Percentiles rank a stretch among this genome's conserved stretches.
Evolutionary conservation across 2,113 vertebrate species (phyloP).

Genomic region (Lamprologus ornatipinnis): DNA sequence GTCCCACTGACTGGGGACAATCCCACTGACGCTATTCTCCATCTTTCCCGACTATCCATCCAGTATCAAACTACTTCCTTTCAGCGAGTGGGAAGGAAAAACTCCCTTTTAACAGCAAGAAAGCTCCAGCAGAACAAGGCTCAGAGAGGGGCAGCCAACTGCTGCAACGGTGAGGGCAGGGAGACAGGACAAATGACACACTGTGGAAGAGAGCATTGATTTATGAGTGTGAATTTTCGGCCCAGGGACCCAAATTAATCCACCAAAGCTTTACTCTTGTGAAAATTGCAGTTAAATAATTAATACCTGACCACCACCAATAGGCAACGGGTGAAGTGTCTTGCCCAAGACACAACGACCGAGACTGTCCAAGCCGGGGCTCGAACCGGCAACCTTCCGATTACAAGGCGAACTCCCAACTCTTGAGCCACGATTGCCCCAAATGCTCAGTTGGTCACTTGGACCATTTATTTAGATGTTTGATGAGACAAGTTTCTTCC

Average conservation of each 20-base stretch:
- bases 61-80: background rate
- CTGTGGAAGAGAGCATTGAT: too few species aligned
- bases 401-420: too few species aligned
- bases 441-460: background rate
- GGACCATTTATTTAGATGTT: background rate
- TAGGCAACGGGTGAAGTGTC: too few species aligned
- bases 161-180: too few species aligned
- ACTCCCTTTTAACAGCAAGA: background rate
- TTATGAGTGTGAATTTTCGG: too few species aligned
- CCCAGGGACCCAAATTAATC: background rate
- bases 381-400: rapidly evolving
- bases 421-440: rapidly evolving
- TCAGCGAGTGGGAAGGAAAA: background rate
- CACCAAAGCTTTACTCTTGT: background rate
- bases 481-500: background rate
- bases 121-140: too few species aligned
- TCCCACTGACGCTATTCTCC: background rate
- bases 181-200: too few species aligned
- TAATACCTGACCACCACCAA: background rate
- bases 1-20: background rate
- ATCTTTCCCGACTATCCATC: background rate
- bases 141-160: too few species aligned
- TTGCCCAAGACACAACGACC: too few species aligned
- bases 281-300: background rate
- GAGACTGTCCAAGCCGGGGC: rapidly evolving